These are phyloP conservation scores for Chaetoderma sp. DNA, from an alignment of 2,888 invertebrate species.

Conservation along the genomic window DNA sequence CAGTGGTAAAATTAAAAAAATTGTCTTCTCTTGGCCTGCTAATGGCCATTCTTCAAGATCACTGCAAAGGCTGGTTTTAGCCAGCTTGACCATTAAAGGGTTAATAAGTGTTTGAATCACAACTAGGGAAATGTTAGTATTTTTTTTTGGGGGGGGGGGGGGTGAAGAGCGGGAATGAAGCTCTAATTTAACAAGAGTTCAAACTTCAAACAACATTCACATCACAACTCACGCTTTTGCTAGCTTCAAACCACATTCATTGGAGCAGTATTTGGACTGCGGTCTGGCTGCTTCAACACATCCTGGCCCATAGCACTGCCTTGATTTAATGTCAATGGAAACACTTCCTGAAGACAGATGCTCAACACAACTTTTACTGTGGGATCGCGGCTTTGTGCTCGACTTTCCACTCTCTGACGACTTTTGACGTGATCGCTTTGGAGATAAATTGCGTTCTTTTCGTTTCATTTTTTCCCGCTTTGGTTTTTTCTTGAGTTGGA, in stretches of 20 bases:
- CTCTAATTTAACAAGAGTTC: too few species aligned
- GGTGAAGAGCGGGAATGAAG: too few species aligned
- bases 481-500: not conserved
- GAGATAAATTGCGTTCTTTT: not conserved
- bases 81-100: too few species aligned
- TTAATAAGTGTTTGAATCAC: too few species aligned
- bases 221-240: constrained; percentile 72
- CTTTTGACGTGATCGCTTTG: constrained; percentile 7
- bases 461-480: not conserved
- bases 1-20: too few species aligned
- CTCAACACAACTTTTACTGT: not conserved
- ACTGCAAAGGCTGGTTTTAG: too few species aligned
- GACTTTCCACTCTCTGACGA: not conserved
- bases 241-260: constrained; percentile 89
- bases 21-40: too few species aligned
- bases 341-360: constrained; percentile 7
- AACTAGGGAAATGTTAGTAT: too few species aligned
- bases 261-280: constrained; percentile 92
- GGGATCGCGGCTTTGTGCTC: not conserved
- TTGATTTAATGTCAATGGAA: constrained; percentile 55
- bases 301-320: constrained; percentile 93
- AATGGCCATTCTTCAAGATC: too few species aligned
- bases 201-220: too few species aligned
- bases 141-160: too few species aligned
- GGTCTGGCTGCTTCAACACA: constrained; percentile 83